Evolutionary conservation across 2,888 invertebrate genomes (phyloP), one percentile per base, ranked within the genome.

Genomic region (Malthinus flaveolus): DNA sequence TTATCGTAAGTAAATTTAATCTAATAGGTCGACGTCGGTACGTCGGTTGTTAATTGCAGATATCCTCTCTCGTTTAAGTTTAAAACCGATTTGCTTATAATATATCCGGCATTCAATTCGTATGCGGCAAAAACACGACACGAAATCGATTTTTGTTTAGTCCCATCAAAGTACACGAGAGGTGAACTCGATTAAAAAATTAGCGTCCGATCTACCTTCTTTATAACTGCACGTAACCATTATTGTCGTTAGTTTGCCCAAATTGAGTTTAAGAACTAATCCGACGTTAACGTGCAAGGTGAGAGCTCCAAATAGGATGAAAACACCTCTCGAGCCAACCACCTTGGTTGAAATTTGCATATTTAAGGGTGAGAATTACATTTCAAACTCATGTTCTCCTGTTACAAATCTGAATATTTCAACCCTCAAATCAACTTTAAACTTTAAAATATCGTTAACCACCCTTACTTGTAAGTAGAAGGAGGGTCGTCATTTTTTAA

Each of bases 1-100:
- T 77, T 63, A 72, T 73, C 48, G 76, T 77, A 66, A 68, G 73
- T 71, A 32, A n/a, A 39, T 33, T 55, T 35, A 48, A 34, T 3
- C 34, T 8, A 11, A 34, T 34, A 33, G 1, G 7, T 9, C 32
- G 1, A n/a, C n/a, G n/a, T n/a, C n/a, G n/a, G n/a, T n/a, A n/a
- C n/a, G n/a, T n/a, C n/a, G n/a, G n/a, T 23, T 23, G 10, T 32
- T 44, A 51, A 46, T 46, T 33, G 32, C 39, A 8, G 13, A 42
- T 42, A 15, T 42, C 39, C 39, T 42, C 39, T 42, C 13, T 42
- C 5, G 23, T 59, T 51, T 53, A 52, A 32, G 49, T 46, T 54
- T 61, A 58, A 58, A 58, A 58, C 44, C 53, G 49, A 49, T 53
- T 57, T 61, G 49, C 61, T 49, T 46, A 9, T 45, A 32, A 34